Conservation (phyloP, 2,797 vertebrate species). For the Apodemus agrarius region DNA sequence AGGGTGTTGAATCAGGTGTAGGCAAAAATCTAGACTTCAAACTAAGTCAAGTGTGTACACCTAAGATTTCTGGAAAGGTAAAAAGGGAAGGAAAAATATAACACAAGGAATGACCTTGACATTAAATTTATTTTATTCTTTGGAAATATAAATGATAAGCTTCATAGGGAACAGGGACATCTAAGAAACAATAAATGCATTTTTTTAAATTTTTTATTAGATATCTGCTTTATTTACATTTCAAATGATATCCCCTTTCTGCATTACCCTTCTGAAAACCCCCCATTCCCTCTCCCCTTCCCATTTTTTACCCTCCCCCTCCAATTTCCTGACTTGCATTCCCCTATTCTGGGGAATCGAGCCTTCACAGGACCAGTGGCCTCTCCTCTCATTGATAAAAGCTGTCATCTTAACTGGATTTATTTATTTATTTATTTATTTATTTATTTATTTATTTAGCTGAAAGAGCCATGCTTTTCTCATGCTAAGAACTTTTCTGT, state of each 20-base stretch:
- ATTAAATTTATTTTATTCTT: not conserved
- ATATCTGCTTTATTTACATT: too few species aligned
- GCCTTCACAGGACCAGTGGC: too few species aligned
- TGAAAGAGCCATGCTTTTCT: not conserved
- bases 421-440: conserved; percentile 16
- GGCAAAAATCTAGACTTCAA: not conserved
- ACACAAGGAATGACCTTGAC: not conserved
- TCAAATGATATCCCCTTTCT: too few species aligned
- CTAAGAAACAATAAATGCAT: not conserved
- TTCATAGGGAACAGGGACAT: not conserved
- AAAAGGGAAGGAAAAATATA: not conserved
- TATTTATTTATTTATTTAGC: conserved; percentile 8
- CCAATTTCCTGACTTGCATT: too few species aligned
- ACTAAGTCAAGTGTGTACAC: not conserved
- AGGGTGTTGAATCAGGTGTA: not conserved
- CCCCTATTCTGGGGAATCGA: too few species aligned
- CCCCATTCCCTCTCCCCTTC: too few species aligned
- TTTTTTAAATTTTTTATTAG: not conserved
- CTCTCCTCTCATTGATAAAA: not conserved
- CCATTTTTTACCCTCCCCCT: too few species aligned
- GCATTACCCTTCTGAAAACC: too few species aligned
- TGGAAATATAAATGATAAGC: not conserved
- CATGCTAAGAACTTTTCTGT: not conserved
- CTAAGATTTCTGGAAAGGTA: not conserved
- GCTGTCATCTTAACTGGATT: conserved; percentile 29